phyloP scores from a whole-genome alignment of 2,113 vertebrate species.

The Orthonyx spaldingii region DNA sequence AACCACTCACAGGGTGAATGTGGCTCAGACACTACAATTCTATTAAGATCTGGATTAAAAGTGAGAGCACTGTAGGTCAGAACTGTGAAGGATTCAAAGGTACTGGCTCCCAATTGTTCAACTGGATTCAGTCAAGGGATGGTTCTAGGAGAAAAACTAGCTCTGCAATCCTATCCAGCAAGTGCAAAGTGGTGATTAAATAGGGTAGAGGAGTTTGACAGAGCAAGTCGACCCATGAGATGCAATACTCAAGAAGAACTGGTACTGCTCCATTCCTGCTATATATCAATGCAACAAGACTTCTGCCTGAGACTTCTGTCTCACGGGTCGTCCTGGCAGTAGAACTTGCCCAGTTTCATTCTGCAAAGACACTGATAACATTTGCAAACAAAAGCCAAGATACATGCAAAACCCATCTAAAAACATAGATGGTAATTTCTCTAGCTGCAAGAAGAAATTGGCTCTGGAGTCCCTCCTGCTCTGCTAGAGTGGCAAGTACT shows the following conservation, averaged over 20 bases:
- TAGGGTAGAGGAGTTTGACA: neutral
- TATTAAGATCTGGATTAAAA: neutral
- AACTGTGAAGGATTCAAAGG: neutral
- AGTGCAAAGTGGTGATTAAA: neutral
- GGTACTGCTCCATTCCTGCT: constrained; percentile 21
- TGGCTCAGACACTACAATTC: neutral
- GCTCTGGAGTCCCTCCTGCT: neutral
- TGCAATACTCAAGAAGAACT: neutral
- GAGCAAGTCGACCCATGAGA: neutral
- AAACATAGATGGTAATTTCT: neutral
- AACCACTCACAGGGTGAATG: neutral
- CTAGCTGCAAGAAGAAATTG: neutral
- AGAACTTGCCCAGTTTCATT: constrained; percentile 18
- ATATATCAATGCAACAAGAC: neutral
- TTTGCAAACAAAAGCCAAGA: constrained; percentile 14
- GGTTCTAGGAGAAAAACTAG: neutral
- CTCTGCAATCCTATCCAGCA: neutral
- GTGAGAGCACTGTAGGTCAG: neutral
- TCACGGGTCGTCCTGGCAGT: neutral
- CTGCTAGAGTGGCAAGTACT: neutral
- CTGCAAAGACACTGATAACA: neutral
- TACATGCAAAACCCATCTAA: neutral
- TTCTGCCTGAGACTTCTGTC: neutral
- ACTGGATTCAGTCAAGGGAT: neutral
- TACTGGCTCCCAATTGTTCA: neutral